Evolutionary conservation across 2,888 invertebrate species (phyloP).

Genomic region (Therioaphis trifolii): DNA sequence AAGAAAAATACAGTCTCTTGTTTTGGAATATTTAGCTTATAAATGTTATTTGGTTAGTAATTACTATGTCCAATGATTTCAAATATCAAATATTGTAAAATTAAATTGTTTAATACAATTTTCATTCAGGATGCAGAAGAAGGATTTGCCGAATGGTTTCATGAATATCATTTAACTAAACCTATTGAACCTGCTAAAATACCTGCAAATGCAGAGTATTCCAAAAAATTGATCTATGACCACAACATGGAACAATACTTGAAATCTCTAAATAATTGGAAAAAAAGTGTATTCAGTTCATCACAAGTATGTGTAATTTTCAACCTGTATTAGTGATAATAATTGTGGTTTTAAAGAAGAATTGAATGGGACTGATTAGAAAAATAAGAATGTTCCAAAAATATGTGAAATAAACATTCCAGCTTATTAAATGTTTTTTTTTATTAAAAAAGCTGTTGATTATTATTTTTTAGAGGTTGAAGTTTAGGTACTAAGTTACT

Average conservation of each 20-base stretch:
- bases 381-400: no score
- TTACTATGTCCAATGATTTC: neutral
- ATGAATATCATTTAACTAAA: slow-evolving; percentile 82
- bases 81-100: neutral
- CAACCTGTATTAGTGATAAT: neutral
- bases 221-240: slow-evolving; percentile 89
- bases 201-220: slow-evolving; percentile 77
- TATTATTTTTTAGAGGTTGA: no score
- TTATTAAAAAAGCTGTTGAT: no score
- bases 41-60: slow-evolving; percentile 79
- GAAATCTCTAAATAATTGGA: slow-evolving; percentile 83
- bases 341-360: no score
- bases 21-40: slow-evolving; percentile 69
- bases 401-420: no score
- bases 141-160: slow-evolving; percentile 90
- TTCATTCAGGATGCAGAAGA: slow-evolving; percentile 79
- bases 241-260: slow-evolving; percentile 84
- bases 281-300: slow-evolving; percentile 66
- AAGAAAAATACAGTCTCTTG: slow-evolving; percentile 2
- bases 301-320: slow-evolving; percentile 43
- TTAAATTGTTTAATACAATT: neutral
- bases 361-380: no score
- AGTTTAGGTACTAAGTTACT: no score
- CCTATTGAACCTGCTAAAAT: slow-evolving; percentile 78
- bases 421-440: no score